Base-by-base conservation (phyloP, 2,888 invertebrate species). In the Lasiommata megera region DNA sequence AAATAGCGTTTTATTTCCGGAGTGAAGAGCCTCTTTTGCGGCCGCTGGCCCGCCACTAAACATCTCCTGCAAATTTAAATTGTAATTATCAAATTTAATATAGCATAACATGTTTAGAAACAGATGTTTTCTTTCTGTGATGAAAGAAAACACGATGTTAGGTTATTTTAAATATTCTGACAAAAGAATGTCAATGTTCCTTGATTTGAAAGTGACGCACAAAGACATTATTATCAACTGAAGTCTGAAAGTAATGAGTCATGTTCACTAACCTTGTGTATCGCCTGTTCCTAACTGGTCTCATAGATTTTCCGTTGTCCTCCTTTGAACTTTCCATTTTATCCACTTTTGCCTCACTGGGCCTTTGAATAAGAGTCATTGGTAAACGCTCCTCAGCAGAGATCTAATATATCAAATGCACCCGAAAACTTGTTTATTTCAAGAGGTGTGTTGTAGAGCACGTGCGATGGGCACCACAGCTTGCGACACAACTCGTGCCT, bases 1-100 rank as follows among this genome's bases (percentile, higher is more conserved):
- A 95, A 88, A 83, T 93, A 94, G 62, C 93, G 91, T 74, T 95
- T 95, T 69, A 95, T 95, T 90, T 95, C 95, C 56, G 95, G 95
- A 8, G 95, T 95, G 78, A 95, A 95, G 18, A 95, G 89, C 62
- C 95, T 91, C 76, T 95, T 95, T 51, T 93, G 92, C 31, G 94
- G 93, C 44, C 94, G 92, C 71, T 92, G 92, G 52, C 93, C 93
- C 43, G 92, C 92, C 6, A 91, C 92, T 73, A 92, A 89, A 63
- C 88, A 88, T 75, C 92, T 86, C 71, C 93, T 93, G 83, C 46
- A 84, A 84, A 67, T 40, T 23, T 28, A 23, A 46, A 57, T 52
- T 46, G 40, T 37, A 56, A 54, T 41, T 9, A 16, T n/a, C 29
- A 44, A 46, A 6, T 44, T 55, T 41, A 28, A 23, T 31, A 5